phyloP scores from a whole-genome alignment of 2,888 invertebrate genomes.

The Cremastobaeus sp. region DNA sequence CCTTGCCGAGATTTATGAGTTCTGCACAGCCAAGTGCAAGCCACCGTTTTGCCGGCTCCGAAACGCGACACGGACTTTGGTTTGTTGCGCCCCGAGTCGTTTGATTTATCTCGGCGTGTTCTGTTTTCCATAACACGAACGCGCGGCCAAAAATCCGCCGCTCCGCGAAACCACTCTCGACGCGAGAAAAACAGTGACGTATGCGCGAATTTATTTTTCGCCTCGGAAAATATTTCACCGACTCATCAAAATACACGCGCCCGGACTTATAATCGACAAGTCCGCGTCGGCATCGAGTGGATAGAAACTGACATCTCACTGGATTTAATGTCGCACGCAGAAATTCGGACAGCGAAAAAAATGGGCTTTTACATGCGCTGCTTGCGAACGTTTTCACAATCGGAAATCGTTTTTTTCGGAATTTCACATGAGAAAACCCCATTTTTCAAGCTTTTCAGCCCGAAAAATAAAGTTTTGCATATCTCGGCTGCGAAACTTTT shows the following conservation, averaged over 20 bases:
- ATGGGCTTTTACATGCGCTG: no score
- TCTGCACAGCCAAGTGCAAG: slow-evolving; percentile 61
- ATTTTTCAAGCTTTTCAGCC: no score
- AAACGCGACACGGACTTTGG: slow-evolving; percentile 57
- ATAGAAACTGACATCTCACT: background rate
- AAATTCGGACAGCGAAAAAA: no score
- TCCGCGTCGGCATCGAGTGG: background rate
- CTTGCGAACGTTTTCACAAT: no score
- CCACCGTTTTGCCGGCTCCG: slow-evolving; percentile 62
- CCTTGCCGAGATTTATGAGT: slow-evolving; percentile 63
- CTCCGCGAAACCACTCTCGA: slow-evolving; percentile 38
- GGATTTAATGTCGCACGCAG: background rate
- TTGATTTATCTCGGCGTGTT: slow-evolving; percentile 55
- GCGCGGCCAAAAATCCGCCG: slow-evolving; percentile 45
- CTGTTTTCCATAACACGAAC: slow-evolving; percentile 49
- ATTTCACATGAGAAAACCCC: no score
- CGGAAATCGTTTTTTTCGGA: no score
- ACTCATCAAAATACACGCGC: slow-evolving; percentile 25
- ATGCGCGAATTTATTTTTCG: slow-evolving; percentile 31
- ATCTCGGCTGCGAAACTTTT: no score
- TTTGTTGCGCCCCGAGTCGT: slow-evolving; percentile 29
- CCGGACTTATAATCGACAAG: slow-evolving; percentile 23
- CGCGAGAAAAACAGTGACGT: slow-evolving; percentile 19
- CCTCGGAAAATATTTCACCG: slow-evolving; percentile 22
- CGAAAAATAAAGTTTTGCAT: no score